Conservation (phyloP, 1,140 invertebrate species). For the Ostrea edulis region DNA sequence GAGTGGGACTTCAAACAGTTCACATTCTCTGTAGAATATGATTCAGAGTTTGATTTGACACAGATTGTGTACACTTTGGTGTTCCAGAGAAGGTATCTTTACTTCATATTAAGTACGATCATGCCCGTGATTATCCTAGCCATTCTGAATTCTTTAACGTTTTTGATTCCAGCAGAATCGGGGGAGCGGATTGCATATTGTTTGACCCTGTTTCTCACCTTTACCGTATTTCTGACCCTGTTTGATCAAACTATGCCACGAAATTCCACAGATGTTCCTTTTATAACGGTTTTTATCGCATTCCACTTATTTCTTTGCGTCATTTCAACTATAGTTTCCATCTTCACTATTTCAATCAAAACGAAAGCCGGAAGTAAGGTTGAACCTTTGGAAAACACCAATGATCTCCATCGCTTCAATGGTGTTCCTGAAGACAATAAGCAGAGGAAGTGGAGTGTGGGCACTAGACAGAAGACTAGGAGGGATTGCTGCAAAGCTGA, state of each 20-base stretch:
- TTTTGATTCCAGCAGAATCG: neutral
- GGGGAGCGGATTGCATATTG: slow-evolving; percentile 4
- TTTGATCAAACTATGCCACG: slow-evolving; percentile 36
- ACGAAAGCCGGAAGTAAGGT: neutral
- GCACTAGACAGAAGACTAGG: neutral
- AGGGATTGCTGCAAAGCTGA: neutral
- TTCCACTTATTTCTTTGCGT: slow-evolving; percentile 14
- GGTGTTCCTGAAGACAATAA: neutral
- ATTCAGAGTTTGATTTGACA: neutral
- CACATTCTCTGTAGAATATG: neutral
- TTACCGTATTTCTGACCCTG: slow-evolving; percentile 21
- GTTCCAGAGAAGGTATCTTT: slow-evolving; percentile 3
- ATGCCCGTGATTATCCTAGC: neutral
- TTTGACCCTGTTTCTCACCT: slow-evolving; percentile 8
- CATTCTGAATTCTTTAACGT: slow-evolving; percentile 9
- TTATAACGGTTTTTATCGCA: neutral
- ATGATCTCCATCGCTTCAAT: neutral
- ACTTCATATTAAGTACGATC: neutral
- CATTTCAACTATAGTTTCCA: neutral
- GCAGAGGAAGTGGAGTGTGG: neutral
- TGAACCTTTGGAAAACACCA: neutral
- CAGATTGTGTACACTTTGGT: neutral
- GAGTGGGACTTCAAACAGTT: slow-evolving; percentile 37
- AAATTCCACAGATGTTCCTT: slow-evolving; percentile 32
- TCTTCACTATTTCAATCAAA: neutral